phyloP scores from a whole-genome alignment of 2,888 invertebrate species.

The Amphipoea oculea region DNA sequence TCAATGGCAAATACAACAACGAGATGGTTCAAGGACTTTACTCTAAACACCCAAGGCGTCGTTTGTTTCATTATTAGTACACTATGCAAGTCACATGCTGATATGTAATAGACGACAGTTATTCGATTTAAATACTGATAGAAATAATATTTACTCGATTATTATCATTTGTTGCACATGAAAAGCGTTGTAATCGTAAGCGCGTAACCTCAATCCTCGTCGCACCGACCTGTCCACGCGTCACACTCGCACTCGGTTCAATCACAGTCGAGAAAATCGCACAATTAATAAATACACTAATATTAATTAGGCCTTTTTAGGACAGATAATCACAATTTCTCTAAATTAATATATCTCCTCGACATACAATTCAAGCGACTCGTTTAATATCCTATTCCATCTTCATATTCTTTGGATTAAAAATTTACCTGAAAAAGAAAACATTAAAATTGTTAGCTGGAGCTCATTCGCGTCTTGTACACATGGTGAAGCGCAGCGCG shows the following conservation, averaged over 20 bases:
- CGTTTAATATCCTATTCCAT: conserved; percentile 67
- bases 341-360: conserved; percentile 82
- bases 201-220: conserved; percentile 72
- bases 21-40: conserved; percentile 80
- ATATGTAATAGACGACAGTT: conserved; percentile 89
- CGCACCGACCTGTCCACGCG: conserved; percentile 67
- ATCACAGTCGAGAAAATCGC: conserved; percentile 86
- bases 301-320: conserved; percentile 90
- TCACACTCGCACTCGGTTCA: conserved; percentile 77
- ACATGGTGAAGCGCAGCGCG: neutral
- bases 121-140: conserved; percentile 87
- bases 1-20: conserved; percentile 84
- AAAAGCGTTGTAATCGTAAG: conserved; percentile 81
- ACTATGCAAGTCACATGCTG: conserved; percentile 89
- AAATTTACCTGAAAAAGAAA: conserved; percentile 73
- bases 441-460: conserved; percentile 5
- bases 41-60: conserved; percentile 80
- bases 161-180: conserved; percentile 76
- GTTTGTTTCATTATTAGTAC: conserved; percentile 79
- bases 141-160: conserved; percentile 76
- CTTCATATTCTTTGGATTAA: conserved; percentile 84
- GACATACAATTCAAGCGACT: conserved; percentile 75
- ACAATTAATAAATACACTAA: conserved; percentile 88
- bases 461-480: neutral
- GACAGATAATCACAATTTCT: conserved; percentile 89